Evolutionary conservation across 23 tunicate genomes (phyloP), one percentile per base, ranked within the genome.

Genomic region (Styela plicata): DNA sequence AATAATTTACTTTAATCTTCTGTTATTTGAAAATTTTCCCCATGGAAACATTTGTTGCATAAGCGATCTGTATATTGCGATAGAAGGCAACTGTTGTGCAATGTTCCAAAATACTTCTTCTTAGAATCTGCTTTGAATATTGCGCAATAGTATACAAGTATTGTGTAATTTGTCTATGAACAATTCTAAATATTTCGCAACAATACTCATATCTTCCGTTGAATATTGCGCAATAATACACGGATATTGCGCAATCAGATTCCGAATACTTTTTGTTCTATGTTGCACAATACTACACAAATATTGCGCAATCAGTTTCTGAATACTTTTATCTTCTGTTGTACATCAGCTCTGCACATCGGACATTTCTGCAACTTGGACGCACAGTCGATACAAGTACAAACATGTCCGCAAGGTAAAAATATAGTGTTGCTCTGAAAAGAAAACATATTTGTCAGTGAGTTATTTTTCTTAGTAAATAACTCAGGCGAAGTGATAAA

Each of bases 401-500:
- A 93, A 69, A 93, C 98, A 87, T 93, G 98, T 16, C 98, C 98
- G 61, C 98, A 93, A 63, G 92, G 98, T 24, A 93, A 80, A 68
- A 93, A 82, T 2, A 93, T 80, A n/a, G 74, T 29, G 77, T 87
- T 88, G 23, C 93, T 88, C 98, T 93, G 89, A 52, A 79, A 73
- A n/a, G n/a, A n/a, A n/a, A n/a, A n/a, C n/a, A n/a, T n/a, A n/a
- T n/a, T n/a, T n/a, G n/a, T n/a, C n/a, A n/a, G n/a, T n/a, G n/a
- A n/a, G n/a, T n/a, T n/a, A n/a, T n/a, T n/a, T n/a, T n/a, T n/a
- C n/a, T n/a, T n/a, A n/a, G n/a, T n/a, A n/a, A n/a, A n/a, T n/a
- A n/a, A n/a, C n/a, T n/a, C n/a, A n/a, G n/a, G n/a, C n/a, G n/a
- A n/a, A n/a, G n/a, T n/a, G n/a, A n/a, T n/a, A n/a, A n/a, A n/a